A percentile compares a stretch with the other conserved stretches of the same genome.
Evolutionary conservation across 2,888 invertebrate genomes (phyloP).

Genomic region (Amphipyra tragopoginis): DNA sequence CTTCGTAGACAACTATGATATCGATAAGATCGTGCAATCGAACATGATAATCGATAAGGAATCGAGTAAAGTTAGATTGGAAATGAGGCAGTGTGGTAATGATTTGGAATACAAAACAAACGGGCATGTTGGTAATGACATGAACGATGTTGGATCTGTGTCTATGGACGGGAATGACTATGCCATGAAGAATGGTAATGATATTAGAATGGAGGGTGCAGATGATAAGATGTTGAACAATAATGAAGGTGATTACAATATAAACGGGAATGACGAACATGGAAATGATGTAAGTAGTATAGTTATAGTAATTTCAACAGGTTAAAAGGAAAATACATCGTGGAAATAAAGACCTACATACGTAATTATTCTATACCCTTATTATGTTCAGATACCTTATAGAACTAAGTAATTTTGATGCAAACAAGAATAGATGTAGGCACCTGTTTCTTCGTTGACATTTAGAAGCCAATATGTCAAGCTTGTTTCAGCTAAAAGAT

Average conservation of each 20-base stretch:
- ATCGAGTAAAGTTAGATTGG: slow-evolving; percentile 76
- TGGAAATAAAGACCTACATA: no score
- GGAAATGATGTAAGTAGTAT: slow-evolving; percentile 72
- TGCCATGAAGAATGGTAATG: slow-evolving; percentile 64
- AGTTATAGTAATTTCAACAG: background rate
- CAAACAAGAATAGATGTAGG: no score
- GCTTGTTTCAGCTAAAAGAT: slow-evolving; percentile 27
- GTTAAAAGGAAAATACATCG: no score
- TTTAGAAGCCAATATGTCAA: slow-evolving; percentile 31
- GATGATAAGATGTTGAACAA: slow-evolving; percentile 62
- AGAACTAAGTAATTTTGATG: slow-evolving; percentile 7
- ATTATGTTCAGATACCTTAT: background rate
- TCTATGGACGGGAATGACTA: slow-evolving; percentile 64
- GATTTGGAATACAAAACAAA: slow-evolving; percentile 59
- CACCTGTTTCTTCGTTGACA: slow-evolving; percentile 25
- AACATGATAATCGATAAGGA: slow-evolving; percentile 79
- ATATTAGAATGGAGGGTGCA: slow-evolving; percentile 58
- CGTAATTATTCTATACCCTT: no score
- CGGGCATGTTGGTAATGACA: slow-evolving; percentile 46
- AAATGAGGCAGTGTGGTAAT: slow-evolving; percentile 67
- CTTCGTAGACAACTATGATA: slow-evolving; percentile 68
- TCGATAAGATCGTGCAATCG: slow-evolving; percentile 75
- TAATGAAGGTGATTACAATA: slow-evolving; percentile 62
- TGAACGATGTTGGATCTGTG: slow-evolving; percentile 55
- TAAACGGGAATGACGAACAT: slow-evolving; percentile 65